A percentile compares a stretch with the other conserved stretches of the same genome.
Evolutionary conservation across 2,113 vertebrate species (phyloP).

Genomic region (Pseudorasbora parva): DNA sequence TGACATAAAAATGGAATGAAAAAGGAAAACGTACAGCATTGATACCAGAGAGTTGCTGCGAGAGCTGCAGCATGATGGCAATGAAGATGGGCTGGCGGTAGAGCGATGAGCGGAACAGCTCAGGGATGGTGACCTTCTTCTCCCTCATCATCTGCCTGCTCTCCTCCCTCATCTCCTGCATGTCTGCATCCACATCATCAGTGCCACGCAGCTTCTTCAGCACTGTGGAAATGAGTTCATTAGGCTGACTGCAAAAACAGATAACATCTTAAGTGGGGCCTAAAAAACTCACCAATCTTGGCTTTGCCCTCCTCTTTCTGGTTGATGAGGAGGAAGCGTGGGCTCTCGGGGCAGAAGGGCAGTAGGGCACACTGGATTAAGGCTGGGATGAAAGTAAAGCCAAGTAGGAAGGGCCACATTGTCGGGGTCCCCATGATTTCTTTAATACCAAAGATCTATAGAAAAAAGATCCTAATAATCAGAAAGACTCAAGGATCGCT

Average conservation of each 20-base stretch:
- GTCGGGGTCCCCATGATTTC: conserved; percentile 85
- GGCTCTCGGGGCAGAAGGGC: conserved; percentile 93
- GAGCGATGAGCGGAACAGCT: conserved; percentile 86
- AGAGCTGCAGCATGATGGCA: conserved; percentile 90
- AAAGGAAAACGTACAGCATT: conserved; percentile 78
- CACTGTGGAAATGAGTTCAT: conserved; percentile 70
- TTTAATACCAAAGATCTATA: conserved; percentile 90
- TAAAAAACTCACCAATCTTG: conserved; percentile 81
- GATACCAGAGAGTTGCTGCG: conserved; percentile 96
- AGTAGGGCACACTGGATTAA: conserved; percentile 86
- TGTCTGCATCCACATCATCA: conserved; percentile 83
- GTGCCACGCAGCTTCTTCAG: conserved; percentile 91
- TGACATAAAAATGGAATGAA: not conserved
- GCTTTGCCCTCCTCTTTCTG: conserved; percentile 93
- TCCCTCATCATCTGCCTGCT: conserved; percentile 94
- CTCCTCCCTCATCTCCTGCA: conserved; percentile 97
- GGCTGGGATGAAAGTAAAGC: conserved; percentile 86
- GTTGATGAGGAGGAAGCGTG: conserved; percentile 94
- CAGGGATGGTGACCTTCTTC: conserved; percentile 90
- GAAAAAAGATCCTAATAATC: not conserved
- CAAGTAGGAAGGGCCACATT: conserved; percentile 89
- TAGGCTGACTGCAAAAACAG: not conserved
- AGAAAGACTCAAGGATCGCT: not conserved
- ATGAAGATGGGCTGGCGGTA: conserved; percentile 93
- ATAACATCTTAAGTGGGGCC: not conserved